Base-by-base conservation (phyloP, 2,113 vertebrate species). In the Neomonachus schauinslandi region DNA sequence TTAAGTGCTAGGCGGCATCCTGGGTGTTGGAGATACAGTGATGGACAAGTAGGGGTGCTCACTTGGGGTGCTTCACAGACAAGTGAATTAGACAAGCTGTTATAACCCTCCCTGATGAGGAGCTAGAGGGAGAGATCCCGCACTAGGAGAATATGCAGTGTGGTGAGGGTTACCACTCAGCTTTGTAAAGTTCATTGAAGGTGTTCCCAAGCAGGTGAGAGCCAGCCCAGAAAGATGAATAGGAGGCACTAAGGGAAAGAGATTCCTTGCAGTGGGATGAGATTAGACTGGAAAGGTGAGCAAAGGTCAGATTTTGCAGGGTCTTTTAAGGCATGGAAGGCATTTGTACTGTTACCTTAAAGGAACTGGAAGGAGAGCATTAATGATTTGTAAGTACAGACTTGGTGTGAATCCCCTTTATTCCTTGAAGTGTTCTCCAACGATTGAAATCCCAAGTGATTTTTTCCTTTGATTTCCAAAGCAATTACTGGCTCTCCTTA, bases 391-490 rank as follows among this genome's bases (percentile, higher is more conserved):
- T 63, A 65, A 51, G 14, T 9, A n/a, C 8, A 7, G 28, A 92
- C 28, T 65, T 81, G 59, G 6, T 36, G 1, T 90, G 26, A 53
- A 63, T 87, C 16, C 4, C 33, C 79, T 59, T 42, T 91, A 51
- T 84, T 85, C 69, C 26, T 79, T 59, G 49, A 94, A 72, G 79
- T 86, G 15, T 69, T 53, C 74, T 79, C 53, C 74, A 89, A 19
- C 61, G 53, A 82, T 77, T 71, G 39, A 87, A 93, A 90, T 49
- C 10, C 14, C 3, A 87, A 42, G 46, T 83, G 55, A 49, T 69
- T 72, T 59, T 55, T 36, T 57, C 28, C 84, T 86, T 81, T 87
- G 67, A 59, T 87, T 97, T 82, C 74, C 89, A 95, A 69, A 92
- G 80, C 59, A 65, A 74, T 93, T 33, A 10, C 51, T 85, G 76